Evolutionary conservation across 1,140 invertebrate genomes (phyloP).

Genomic region (Ceratitis capitata): DNA sequence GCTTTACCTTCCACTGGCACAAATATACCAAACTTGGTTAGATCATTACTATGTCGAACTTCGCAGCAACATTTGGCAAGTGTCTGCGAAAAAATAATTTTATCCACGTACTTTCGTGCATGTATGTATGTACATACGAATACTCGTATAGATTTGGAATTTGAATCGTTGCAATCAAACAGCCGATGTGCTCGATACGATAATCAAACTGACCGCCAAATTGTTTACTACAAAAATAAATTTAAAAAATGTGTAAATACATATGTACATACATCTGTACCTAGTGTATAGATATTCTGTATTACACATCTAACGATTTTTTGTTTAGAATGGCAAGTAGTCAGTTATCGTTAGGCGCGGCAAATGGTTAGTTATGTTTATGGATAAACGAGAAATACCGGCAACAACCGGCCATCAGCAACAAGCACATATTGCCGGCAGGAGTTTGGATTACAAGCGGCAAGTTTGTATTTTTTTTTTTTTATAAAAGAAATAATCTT

Average conservation of each 20-base stretch:
- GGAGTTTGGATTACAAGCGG: not conserved
- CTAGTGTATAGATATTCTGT: not conserved
- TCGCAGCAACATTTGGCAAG: not conserved
- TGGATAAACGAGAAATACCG: not conserved
- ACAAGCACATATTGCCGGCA: not conserved
- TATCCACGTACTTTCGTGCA: not conserved
- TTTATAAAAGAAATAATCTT: not conserved
- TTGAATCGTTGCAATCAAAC: not conserved
- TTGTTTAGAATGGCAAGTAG: not conserved
- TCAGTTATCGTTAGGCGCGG: not conserved
- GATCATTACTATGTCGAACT: not conserved
- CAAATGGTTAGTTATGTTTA: not conserved
- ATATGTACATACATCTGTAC: not conserved
- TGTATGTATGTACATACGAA: not conserved
- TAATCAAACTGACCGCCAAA: slow-evolving; percentile 28
- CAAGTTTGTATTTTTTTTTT: not conserved
- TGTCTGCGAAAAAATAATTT: not conserved
- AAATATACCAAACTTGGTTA: not conserved
- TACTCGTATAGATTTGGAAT: no score
- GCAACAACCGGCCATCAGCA: not conserved
- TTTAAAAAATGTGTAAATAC: no score
- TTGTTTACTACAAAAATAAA: not conserved
- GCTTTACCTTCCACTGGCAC: not conserved
- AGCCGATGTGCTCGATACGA: not conserved
- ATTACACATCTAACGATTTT: not conserved